Evolutionary conservation across 1,140 invertebrate species (phyloP).

Genomic region (Heterodera schachtii): DNA sequence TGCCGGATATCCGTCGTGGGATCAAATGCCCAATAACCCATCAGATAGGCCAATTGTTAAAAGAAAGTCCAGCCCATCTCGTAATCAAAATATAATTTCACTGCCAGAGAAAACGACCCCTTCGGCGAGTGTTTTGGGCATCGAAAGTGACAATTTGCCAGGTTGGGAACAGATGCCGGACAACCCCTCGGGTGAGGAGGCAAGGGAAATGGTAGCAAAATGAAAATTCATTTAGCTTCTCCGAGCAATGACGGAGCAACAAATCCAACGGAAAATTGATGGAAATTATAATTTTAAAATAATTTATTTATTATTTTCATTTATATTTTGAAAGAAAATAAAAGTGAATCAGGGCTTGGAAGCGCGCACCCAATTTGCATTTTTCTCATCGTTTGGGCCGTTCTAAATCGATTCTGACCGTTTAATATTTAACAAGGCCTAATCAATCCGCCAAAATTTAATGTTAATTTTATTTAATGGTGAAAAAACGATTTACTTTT

Average conservation of each 20-base stretch:
- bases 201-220: neutral
- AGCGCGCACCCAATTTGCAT: too few relatives aligned
- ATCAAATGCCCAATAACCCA: neutral
- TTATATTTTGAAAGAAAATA: too few relatives aligned
- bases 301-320: neutral
- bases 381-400: too few relatives aligned
- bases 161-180: neutral
- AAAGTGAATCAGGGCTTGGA: too few relatives aligned
- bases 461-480: too few relatives aligned
- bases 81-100: neutral
- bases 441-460: too few relatives aligned
- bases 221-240: neutral
- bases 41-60: neutral
- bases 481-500: too few relatives aligned
- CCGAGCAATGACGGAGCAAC: neutral
- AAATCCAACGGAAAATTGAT: neutral
- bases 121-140: neutral
- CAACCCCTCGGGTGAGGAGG: neutral
- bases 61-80: too few relatives aligned
- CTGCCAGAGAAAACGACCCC: neutral
- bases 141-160: neutral
- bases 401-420: too few relatives aligned
- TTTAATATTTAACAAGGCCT: too few relatives aligned
- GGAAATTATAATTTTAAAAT: too few relatives aligned
- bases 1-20: neutral